These are phyloP conservation scores for Engystomops pustulosus DNA, from an alignment of 2,113 vertebrate species.

Conservation along the genomic window DNA sequence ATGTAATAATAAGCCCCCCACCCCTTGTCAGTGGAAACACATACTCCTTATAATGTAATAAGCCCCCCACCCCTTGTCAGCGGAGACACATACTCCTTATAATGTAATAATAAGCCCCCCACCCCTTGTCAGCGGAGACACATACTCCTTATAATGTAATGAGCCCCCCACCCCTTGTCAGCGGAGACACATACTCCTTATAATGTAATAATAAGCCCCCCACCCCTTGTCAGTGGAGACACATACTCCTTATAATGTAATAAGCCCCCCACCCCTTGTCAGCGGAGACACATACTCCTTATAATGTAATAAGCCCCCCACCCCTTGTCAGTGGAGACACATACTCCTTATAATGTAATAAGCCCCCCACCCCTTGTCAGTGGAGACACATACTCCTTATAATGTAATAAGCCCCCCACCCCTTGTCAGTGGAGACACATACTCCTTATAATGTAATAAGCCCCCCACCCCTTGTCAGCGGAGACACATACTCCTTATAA, in stretches of 20 bases:
- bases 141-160: conserved; percentile 41
- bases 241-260: conserved; percentile 35
- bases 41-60: conserved; percentile 41
- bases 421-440: neutral
- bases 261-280: no score
- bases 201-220: no score
- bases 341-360: conserved; percentile 41
- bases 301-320: no score
- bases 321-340: neutral
- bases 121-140: neutral
- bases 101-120: no score
- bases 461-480: no score
- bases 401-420: no score
- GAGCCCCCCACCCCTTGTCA: no score
- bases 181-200: conserved; percentile 21
- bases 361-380: no score
- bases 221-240: neutral
- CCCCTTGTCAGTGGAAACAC: neutral
- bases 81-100: conserved; percentile 23
- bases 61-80: no score
- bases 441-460: conserved; percentile 46
- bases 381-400: conserved; percentile 26
- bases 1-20: no score
- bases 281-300: neutral
- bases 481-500: conserved; percentile 21